Evolutionary conservation across 2,113 vertebrate species (phyloP).

Genomic region (Gila orcuttii): DNA sequence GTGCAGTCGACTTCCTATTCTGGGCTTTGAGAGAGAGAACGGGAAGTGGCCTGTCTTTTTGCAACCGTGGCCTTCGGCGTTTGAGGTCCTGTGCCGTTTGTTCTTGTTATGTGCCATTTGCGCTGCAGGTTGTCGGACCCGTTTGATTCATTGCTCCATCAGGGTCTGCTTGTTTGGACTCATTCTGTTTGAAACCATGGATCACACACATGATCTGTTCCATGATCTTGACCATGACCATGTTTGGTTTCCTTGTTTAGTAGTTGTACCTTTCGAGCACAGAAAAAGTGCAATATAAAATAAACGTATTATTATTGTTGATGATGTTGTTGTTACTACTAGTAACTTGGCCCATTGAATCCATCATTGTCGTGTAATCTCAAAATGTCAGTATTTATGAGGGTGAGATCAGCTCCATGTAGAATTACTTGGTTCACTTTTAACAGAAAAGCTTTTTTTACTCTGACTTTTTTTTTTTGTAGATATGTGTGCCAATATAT

Average conservation of each 20-base stretch:
- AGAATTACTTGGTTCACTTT: neutral
- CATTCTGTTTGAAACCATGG: neutral
- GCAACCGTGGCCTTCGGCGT: neutral
- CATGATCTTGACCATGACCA: neutral
- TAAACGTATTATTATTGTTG: neutral
- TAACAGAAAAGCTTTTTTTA: neutral
- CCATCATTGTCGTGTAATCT: neutral
- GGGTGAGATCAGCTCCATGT: neutral
- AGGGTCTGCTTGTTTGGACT: neutral
- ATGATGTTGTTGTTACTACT: neutral
- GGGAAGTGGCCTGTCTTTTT: neutral
- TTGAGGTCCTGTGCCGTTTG: neutral
- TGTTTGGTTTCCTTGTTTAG: neutral
- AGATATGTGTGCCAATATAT: too few species aligned
- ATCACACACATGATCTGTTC: neutral
- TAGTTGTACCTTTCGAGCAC: neutral
- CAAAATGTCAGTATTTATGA: neutral
- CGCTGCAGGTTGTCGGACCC: neutral
- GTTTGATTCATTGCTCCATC: neutral
- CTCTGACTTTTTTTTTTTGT: neutral
- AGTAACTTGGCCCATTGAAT: neutral
- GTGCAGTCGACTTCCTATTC: neutral
- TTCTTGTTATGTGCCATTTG: neutral
- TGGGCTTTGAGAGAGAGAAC: neutral
- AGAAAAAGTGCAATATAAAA: neutral